A percentile compares a stretch with the other conserved stretches of the same genome.
Conservation (phyloP, 1,140 invertebrate species). For the Homarus americanus region DNA sequence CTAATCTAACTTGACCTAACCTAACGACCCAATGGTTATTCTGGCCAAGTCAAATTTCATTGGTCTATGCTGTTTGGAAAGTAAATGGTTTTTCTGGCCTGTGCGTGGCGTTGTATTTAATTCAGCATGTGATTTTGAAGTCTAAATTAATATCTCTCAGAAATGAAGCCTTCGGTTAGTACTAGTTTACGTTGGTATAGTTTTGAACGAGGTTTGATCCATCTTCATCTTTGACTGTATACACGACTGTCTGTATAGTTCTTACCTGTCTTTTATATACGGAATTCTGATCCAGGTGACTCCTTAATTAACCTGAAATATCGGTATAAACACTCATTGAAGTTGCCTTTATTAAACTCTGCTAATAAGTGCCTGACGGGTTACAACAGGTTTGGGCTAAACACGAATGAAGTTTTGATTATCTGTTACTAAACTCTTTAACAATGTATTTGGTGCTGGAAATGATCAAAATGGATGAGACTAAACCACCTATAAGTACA, state of each 20-base stretch:
- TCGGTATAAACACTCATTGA: slow-evolving; percentile 35
- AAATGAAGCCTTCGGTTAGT: too few relatives aligned
- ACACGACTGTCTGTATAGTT: not conserved
- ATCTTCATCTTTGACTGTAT: not conserved
- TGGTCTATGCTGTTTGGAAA: too few relatives aligned
- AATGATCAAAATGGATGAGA: slow-evolving; percentile 6
- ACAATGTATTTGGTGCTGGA: slow-evolving; percentile 27
- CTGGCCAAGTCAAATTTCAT: too few relatives aligned
- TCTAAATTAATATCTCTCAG: too few relatives aligned
- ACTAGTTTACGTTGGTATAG: too few relatives aligned
- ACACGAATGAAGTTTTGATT: slow-evolving; percentile 1
- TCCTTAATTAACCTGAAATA: not conserved
- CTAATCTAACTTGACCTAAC: too few relatives aligned
- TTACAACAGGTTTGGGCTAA: slow-evolving; percentile 30
- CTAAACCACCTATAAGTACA: not conserved
- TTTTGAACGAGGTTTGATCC: not conserved
- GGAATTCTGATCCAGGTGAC: not conserved
- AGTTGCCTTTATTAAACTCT: slow-evolving; percentile 42
- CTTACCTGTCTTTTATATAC: not conserved
- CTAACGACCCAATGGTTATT: too few relatives aligned
- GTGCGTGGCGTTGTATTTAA: too few relatives aligned
- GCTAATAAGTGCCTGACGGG: slow-evolving; percentile 36
- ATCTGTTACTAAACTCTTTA: not conserved
- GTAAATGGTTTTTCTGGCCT: too few relatives aligned
- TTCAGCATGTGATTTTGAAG: too few relatives aligned